A percentile compares a stretch with the other conserved stretches of the same genome.
phyloP scores from a whole-genome alignment of 2,888 invertebrate species.

The Dicycla oo region DNA sequence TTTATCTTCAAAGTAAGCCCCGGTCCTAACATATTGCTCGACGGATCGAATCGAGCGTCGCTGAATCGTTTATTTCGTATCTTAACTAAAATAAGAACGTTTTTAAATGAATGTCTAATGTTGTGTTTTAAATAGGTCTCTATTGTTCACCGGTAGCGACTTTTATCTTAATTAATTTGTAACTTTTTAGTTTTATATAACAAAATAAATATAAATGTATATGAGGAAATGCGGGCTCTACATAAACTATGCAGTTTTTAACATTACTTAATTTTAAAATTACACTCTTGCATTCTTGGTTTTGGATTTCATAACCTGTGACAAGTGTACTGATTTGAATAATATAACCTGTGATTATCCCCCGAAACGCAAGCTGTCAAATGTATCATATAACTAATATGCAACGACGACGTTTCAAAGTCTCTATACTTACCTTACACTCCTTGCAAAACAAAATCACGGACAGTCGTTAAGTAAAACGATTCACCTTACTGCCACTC shows the following conservation, averaged over 20 bases:
- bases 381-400: background rate
- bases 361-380: background rate
- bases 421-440: background rate
- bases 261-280: background rate
- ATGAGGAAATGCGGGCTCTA: background rate
- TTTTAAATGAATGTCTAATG: conserved; percentile 76
- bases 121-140: conserved; percentile 62
- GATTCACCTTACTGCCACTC: conserved; percentile 23
- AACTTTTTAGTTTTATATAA: conserved; percentile 1
- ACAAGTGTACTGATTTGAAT: background rate
- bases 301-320: background rate
- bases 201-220: too few relatives aligned
- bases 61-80: conserved; percentile 76
- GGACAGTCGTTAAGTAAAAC: conserved; percentile 12
- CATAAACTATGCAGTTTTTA: too few relatives aligned
- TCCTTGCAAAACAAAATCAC: conserved; percentile 9
- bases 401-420: background rate
- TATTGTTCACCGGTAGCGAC: conserved; percentile 60
- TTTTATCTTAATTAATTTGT: conserved; percentile 53
- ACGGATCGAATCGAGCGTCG: conserved; percentile 77
- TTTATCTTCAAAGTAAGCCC: conserved; percentile 84
- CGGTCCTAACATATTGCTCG: conserved; percentile 78
- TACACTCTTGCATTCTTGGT: background rate
- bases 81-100: conserved; percentile 75
- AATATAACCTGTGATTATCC: background rate